Evolutionary conservation across 2,113 vertebrate species (phyloP), one percentile per base, ranked within the genome.

Genomic region (Arenaria interpres): DNA sequence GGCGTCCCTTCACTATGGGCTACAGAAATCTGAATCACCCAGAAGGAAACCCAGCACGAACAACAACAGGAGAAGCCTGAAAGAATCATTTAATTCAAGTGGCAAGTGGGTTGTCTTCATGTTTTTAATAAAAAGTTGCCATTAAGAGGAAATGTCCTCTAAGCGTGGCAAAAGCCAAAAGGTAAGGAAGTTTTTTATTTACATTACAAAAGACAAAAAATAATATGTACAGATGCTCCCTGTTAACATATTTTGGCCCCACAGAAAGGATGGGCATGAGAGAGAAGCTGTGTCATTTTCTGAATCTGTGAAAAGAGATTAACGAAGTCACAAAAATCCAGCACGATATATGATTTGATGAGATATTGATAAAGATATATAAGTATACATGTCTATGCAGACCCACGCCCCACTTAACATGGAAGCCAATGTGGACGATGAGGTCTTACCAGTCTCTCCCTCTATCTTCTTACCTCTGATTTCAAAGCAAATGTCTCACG

Each of bases 401-500:
- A 73, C 25, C 8, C 37, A 85, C 85, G 80, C 6, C 7, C 20
- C 23, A 56, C 22, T 39, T 37, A 71, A 48, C 18, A 27, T 12
- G 23, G 46, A 89, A 76, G 59, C 23, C 66, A 86, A 48, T 4
- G 46, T 15, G 62, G 37, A 74, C 37, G 85, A 60, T 6, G 28
- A 66, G 15, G 24, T 73, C n/a, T 67, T 82, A 48, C 9, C 4
- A 1, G 51, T 41, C 10, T 35, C 27, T 82, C n/a, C 19, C 12
- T 64, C 6, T 76, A 17, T 63, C 85, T 88, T 86, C 96, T 91
- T 88, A 98, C 98, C 98, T 98, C 97, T 82, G 97, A 96, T 90
- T 98, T 98, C 79, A 98, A 95, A 54, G 97, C 94, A 84, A 98
- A 98, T 23, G 78, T 98, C 80, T 98, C 92, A 1, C 96, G 96